Conservation (phyloP, 2,113 vertebrate species). For the Motacilla alba region DNA sequence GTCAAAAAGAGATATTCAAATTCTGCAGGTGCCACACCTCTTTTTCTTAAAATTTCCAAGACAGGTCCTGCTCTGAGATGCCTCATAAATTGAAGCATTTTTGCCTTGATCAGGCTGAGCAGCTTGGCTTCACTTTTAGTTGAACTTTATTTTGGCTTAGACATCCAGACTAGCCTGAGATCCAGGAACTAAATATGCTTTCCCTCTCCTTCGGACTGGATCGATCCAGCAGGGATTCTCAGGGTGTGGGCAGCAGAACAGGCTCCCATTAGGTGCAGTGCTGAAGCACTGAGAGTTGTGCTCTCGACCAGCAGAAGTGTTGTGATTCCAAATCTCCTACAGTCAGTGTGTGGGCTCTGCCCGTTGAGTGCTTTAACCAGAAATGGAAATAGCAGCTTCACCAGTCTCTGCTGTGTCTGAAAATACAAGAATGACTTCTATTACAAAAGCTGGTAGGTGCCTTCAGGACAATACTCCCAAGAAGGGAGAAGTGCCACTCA, state of each 20-base stretch:
- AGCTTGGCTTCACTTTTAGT: slow-evolving; percentile 28
- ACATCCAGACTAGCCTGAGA: slow-evolving; percentile 20
- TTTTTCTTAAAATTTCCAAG: background rate
- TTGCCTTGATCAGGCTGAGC: background rate
- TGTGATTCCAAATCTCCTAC: background rate
- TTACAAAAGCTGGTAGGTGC: background rate
- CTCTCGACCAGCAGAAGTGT: background rate
- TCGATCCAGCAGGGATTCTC: background rate
- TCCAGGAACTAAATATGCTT: slow-evolving; percentile 46
- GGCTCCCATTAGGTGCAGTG: background rate
- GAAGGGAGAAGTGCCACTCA: background rate
- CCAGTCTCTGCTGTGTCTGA: background rate
- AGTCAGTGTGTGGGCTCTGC: background rate
- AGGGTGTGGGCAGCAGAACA: background rate
- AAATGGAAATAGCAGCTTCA: slow-evolving; percentile 6
- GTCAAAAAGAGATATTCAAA: background rate
- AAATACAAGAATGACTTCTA: background rate
- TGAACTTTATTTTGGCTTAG: slow-evolving; percentile 63
- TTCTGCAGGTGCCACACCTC: background rate
- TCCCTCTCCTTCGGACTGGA: background rate
- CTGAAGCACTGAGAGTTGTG: background rate
- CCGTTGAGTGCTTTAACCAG: background rate
- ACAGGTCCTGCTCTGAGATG: background rate
- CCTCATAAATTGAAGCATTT: background rate
- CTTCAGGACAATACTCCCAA: background rate